phyloP scores from a whole-genome alignment of 2,797 vertebrate species.

The Poecilia wingei region DNA sequence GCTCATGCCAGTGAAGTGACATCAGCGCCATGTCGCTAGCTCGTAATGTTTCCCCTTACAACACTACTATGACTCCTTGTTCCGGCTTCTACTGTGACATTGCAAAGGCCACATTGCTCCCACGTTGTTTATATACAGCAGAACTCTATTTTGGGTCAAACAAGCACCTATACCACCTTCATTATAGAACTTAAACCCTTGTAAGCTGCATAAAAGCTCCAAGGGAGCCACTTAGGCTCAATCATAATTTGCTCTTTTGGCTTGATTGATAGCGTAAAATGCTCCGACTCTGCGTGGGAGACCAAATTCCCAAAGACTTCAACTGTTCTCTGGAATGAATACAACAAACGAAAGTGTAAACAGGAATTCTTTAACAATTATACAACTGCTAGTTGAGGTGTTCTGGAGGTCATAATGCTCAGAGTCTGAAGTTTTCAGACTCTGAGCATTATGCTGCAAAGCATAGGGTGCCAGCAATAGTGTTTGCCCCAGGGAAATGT shows the following conservation, averaged over 20 bases:
- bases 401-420: too few relatives aligned
- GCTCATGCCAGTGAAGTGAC: constrained; percentile 1
- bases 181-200: constrained; percentile 24
- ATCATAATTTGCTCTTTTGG: constrained; percentile 28
- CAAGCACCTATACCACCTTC: constrained; percentile 34
- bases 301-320: constrained; percentile 36
- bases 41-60: constrained; percentile 32
- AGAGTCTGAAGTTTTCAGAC: too few relatives aligned
- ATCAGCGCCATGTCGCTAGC: not conserved
- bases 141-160: constrained; percentile 66
- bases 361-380: constrained; percentile 11
- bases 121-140: constrained; percentile 45
- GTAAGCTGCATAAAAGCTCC: constrained; percentile 3
- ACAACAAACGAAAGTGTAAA: constrained; percentile 30
- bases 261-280: constrained; percentile 27
- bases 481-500: not conserved
- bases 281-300: constrained; percentile 34
- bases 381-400: not conserved
- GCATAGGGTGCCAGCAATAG: not conserved
- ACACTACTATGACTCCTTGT: constrained; percentile 23
- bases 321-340: not conserved
- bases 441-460: not conserved
- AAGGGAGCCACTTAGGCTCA: constrained; percentile 29
- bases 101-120: constrained; percentile 45
- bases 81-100: constrained; percentile 18